A percentile compares a stretch with the other conserved stretches of the same genome.
These are phyloP conservation scores for Platycheirus rosarum DNA, from an alignment of 2,888 invertebrate genomes.

Conservation along the genomic window DNA sequence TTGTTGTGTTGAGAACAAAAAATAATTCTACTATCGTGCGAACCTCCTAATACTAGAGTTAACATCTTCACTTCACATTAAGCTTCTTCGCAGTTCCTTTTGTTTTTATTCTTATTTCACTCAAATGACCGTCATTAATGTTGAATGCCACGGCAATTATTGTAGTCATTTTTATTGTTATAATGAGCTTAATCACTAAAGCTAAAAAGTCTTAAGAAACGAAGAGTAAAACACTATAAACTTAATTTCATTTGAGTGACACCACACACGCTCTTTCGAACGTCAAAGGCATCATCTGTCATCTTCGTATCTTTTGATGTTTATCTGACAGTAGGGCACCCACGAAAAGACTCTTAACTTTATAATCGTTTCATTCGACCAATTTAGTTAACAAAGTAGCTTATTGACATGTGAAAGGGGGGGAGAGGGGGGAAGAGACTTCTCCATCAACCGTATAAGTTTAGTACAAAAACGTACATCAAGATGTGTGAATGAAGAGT, in stretches of 20 bases:
- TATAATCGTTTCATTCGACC: conserved; percentile 30
- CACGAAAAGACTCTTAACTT: conserved; percentile 29
- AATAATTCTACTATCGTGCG: no score
- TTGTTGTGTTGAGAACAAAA: no score
- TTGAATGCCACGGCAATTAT: no score
- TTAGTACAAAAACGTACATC: background rate
- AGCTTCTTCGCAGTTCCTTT: background rate
- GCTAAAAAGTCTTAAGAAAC: background rate
- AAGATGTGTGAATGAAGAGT: conserved; percentile 42
- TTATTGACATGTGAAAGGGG: conserved; percentile 55
- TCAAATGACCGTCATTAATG: no score
- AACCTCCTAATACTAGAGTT: no score
- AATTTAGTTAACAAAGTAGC: conserved; percentile 47
- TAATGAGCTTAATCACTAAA: background rate
- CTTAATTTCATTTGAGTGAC: conserved; percentile 5
- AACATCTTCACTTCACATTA: background rate
- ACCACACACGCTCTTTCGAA: conserved; percentile 14
- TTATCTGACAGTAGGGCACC: conserved; percentile 51
- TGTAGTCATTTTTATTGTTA: background rate
- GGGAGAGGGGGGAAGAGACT: background rate
- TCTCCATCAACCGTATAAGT: conserved; percentile 7
- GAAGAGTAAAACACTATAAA: no score
- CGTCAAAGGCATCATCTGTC: conserved; percentile 14
- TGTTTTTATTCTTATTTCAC: background rate
- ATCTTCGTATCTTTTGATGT: conserved; percentile 21